A percentile compares a stretch with the other conserved stretches of the same genome.
Conservation (phyloP, 2,888 invertebrate genomes). For the Tetramorium bicarinatum region DNA sequence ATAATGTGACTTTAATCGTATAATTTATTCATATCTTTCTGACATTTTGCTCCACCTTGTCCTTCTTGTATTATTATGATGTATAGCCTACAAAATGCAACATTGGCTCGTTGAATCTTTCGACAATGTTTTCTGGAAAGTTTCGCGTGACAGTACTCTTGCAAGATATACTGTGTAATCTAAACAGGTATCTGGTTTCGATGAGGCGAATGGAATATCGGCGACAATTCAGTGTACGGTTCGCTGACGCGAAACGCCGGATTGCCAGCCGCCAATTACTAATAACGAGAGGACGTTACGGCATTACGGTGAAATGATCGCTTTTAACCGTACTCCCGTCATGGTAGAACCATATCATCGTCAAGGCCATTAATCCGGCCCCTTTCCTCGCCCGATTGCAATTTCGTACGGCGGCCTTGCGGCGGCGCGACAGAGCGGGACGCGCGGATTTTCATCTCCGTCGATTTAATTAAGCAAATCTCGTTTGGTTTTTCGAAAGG, state of each 20-base stretch:
- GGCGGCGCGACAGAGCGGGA: constrained; percentile 52
- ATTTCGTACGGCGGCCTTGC: constrained; percentile 65
- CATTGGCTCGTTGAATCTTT: constrained; percentile 45
- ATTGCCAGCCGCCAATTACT: constrained; percentile 80
- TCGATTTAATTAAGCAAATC: constrained; percentile 76
- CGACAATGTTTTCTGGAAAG: constrained; percentile 25
- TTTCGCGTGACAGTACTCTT: constrained; percentile 34
- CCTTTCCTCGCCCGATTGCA: constrained; percentile 70
- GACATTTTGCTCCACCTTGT: background rate
- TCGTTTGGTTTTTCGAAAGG: constrained; percentile 63
- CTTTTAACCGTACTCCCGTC: constrained; percentile 76
- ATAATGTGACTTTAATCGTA: background rate
- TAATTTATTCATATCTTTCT: background rate
- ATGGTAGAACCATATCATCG: constrained; percentile 71
- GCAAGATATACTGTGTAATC: constrained; percentile 57
- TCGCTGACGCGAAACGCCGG: constrained; percentile 65
- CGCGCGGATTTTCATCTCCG: constrained; percentile 54
- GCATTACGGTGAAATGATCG: constrained; percentile 83
- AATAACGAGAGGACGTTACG: constrained; percentile 82
- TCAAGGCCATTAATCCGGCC: constrained; percentile 75
- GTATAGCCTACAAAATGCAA: constrained; percentile 2
- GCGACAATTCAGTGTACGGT: constrained; percentile 53
- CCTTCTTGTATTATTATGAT: constrained; percentile 13
- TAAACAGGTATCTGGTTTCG: constrained; percentile 60
- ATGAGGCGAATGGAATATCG: background rate